Evolutionary conservation across 2,888 invertebrate genomes (phyloP), one percentile per base, ranked within the genome.

Genomic region (Drosophila mimetica): DNA sequence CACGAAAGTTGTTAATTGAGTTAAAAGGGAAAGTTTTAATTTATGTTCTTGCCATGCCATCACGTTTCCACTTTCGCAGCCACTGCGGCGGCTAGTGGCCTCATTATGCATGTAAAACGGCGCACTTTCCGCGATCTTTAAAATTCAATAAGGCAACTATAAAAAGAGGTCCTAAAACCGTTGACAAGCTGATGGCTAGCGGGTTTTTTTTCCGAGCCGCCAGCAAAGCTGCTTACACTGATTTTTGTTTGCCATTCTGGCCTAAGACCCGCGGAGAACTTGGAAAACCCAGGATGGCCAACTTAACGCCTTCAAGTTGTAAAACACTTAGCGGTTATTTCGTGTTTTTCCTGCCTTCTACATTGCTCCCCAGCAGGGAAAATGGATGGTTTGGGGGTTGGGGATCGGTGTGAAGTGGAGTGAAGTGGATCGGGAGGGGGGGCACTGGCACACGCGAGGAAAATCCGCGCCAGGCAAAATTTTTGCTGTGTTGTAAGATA

Each of bases 311-410:
- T 79, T 67, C 81, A 73, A 84, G 81, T 86, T 86, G 89, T 88
- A 82, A 82, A 82, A 87, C 89, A 82, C 89, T 82, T 83, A 87
- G 76, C 89, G 76, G 75, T 85, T 77, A 69, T 86, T 86, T 84
- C 71, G 63, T 61, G 67, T 72, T 52, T 54, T 63, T 48, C 70
- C 67, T 50, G 59, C 41, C 54, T 65, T 61, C 28, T 34, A 46
- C 42, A 36, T 37, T 16, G 37, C 37, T 37, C 22, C 28, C 55
- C 52, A 30, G 9, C 18, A 36, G 60, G 41, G 30, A 37, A 37
- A 44, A 4, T 13, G 20, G 8, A 39, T 2, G 42, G 36, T n/a
- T 20, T 30, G 41, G 25, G 28, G 36, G 9, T 20, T 32, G 46
- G 32, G 37, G 42, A n/a, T 22, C 28, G 41, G 46, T 28, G 18